Conservation (phyloP, 2,113 vertebrate species). For the Cheilinus undulatus region DNA sequence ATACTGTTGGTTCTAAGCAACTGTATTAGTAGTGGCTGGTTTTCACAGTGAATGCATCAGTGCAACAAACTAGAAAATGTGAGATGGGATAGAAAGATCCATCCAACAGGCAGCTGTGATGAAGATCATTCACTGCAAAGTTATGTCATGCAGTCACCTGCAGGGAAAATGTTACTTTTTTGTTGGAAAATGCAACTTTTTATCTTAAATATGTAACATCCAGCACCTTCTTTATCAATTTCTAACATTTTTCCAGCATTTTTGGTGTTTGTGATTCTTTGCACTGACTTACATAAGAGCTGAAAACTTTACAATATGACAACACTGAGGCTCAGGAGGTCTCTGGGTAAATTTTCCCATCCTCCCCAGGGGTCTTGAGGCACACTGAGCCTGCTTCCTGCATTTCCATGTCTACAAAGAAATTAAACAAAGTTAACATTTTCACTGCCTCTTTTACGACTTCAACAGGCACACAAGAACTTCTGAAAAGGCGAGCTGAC, state of each 20-base stretch:
- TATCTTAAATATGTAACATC: no score
- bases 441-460: conserved; percentile 48
- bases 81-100: no score
- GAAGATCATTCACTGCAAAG: no score
- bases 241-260: no score
- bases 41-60: no score
- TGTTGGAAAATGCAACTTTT: no score
- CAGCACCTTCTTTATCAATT: background rate
- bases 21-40: no score
- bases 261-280: background rate
- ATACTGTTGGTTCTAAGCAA: no score
- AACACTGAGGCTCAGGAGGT: background rate
- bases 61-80: no score
- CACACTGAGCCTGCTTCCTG: conserved; percentile 54
- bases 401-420: conserved; percentile 38
- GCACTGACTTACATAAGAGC: background rate
- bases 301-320: background rate
- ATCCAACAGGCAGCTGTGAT: no score
- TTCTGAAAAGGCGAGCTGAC: conserved; percentile 28
- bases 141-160: no score
- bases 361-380: conserved; percentile 13
- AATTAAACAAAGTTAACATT: conserved; percentile 49
- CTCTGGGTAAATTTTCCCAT: background rate
- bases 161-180: no score
- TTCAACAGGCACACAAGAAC: conserved; percentile 24